A percentile compares a stretch with the other conserved stretches of the same genome.
Conservation (phyloP, 2,797 vertebrate species). For the Melanitta fusca region DNA sequence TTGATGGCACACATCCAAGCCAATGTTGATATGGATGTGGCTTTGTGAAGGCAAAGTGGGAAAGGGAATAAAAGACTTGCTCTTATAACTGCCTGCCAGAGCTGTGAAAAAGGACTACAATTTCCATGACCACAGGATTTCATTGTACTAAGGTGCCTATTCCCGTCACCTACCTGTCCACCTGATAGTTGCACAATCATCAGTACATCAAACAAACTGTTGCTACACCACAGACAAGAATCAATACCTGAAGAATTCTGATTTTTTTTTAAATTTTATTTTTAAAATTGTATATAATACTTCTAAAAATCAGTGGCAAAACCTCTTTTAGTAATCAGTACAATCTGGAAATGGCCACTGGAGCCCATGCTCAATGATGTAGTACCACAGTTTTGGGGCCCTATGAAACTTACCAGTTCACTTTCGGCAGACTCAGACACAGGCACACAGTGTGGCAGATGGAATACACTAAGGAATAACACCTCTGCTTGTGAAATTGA, state of each 20-base stretch:
- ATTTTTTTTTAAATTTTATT: too few relatives aligned
- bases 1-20: conserved; percentile 29
- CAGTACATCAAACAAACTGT: background rate
- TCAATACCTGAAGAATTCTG: background rate
- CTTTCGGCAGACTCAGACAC: background rate
- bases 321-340: background rate
- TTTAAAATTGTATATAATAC: background rate
- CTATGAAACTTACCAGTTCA: background rate
- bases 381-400: background rate
- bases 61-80: conserved; percentile 23
- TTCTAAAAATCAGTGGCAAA: background rate
- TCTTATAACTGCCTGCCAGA: conserved; percentile 55
- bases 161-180: background rate
- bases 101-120: background rate
- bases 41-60: conserved; percentile 27
- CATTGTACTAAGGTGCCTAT: background rate
- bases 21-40: background rate
- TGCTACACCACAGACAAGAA: background rate
- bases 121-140: background rate
- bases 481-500: background rate
- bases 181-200: background rate
- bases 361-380: background rate
- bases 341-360: background rate
- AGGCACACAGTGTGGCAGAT: background rate
- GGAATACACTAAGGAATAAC: background rate